Evolutionary conservation across 1,140 invertebrate genomes (phyloP), one percentile per base, ranked within the genome.

Genomic region (Drosophila pallidifrons): DNA sequence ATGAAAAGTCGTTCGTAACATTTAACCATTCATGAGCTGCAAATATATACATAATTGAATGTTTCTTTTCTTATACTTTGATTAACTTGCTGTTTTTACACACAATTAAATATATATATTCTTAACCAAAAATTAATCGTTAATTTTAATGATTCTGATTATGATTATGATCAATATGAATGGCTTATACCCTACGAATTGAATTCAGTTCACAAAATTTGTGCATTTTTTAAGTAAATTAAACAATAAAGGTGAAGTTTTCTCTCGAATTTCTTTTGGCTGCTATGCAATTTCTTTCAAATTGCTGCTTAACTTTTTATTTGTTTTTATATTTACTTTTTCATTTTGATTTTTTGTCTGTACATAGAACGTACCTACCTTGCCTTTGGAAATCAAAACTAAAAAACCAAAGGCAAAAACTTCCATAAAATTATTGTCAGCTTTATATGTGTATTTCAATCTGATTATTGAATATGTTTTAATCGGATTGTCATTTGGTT

Each of bases 221-320:
- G 46, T 49, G 11, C 72, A 79, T 61, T 54, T 16, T 59, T 41
- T 71, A 60, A 52, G 59, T 52, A 81, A 66, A 65, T 35, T 58
- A 51, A 70, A 51, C 60, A 57, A 51, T 51, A 81, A 92, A 92
- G 91, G 91, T 92, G 91, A 92, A 92, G 91, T 92, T 92, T 92
- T 88, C 91, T 92, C 91, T 91, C 91, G 55, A 80, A 82, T 79
- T 67, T 75, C 46, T 60, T 70, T 75, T 86, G 75, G 71, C 82
- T 85, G 78, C 77, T 66, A 78, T 65, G 71, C 76, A 68, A 45
- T 65, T 61, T 60, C 69, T 77, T 49, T 55, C 76, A 49, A 61
- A 71, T 86, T 79, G 63, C 79, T 20, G 80, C 81, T 89, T 81
- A 30, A 51, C 59, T 64, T 75, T 16, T 46, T 47, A 61, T 68